Conservation (phyloP, 2,113 vertebrate genomes). For the Hemichromis elongatus region DNA sequence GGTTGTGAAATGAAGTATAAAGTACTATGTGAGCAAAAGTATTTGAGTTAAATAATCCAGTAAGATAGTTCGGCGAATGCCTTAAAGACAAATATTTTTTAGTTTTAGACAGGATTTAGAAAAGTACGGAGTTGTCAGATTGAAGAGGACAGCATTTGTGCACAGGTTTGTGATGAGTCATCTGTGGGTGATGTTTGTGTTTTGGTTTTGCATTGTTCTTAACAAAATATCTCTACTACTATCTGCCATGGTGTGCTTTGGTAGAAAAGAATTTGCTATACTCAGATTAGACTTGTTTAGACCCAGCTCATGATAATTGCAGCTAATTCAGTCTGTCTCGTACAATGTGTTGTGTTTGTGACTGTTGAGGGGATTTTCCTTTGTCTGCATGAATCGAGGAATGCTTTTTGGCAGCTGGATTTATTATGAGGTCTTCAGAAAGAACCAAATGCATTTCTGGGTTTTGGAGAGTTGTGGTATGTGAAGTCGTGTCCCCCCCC, state of each 20-base stretch:
- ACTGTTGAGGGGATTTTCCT: constrained; percentile 44
- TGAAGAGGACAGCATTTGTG: not conserved
- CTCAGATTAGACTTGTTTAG: not conserved
- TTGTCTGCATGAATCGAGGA: constrained; percentile 40
- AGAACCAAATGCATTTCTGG: constrained; percentile 45
- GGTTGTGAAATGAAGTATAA: not conserved
- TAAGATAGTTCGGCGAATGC: not conserved
- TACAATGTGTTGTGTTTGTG: constrained; percentile 2
- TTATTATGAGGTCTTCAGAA: constrained; percentile 46
- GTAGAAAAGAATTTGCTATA: not conserved
- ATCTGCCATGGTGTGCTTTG: not conserved
- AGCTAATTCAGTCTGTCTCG: not conserved
- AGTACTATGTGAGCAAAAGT: not conserved
- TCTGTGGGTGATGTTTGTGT: not conserved
- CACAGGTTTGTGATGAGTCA: not conserved
- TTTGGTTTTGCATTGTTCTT: not conserved
- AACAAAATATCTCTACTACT: not conserved
- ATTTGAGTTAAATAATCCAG: not conserved
- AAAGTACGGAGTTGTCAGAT: not conserved
- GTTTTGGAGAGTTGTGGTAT: constrained; percentile 68
- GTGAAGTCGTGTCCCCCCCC: constrained; percentile 18
- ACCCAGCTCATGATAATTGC: not conserved
- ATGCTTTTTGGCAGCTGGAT: constrained; percentile 58
- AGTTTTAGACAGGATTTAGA: not conserved
- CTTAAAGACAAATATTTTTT: not conserved